Conservation (phyloP, 2,888 invertebrate species). For the Drosophila mimetica region DNA sequence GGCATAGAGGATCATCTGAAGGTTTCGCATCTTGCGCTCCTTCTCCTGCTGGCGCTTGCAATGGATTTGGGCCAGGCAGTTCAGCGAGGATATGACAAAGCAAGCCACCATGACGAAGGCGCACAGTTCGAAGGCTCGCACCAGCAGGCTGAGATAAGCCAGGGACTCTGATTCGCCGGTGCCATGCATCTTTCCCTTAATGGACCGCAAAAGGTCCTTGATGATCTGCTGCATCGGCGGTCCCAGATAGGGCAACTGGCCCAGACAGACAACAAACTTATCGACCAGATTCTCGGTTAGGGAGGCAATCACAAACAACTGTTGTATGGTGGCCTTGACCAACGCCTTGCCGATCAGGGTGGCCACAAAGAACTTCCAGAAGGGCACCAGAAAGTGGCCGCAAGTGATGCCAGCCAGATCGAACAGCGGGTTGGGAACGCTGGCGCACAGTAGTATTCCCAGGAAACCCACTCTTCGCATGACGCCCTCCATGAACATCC, state of each 20-base stretch:
- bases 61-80: slow-evolving; percentile 97
- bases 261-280: slow-evolving; percentile 87
- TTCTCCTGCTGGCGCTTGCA: slow-evolving; percentile 87
- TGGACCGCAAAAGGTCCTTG: slow-evolving; percentile 92
- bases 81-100: slow-evolving; percentile 97
- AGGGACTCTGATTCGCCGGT: slow-evolving; percentile 75
- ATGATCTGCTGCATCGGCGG: slow-evolving; percentile 92
- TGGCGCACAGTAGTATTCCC: slow-evolving; percentile 97
- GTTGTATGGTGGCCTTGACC: slow-evolving; percentile 98
- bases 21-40: neutral
- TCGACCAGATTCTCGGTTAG: slow-evolving; percentile 97
- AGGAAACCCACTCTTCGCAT: slow-evolving; percentile 97
- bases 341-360: slow-evolving; percentile 98
- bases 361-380: slow-evolving; percentile 99
- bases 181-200: slow-evolving; percentile 91
- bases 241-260: slow-evolving; percentile 91
- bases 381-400: slow-evolving; percentile 99
- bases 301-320: slow-evolving; percentile 96
- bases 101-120: slow-evolving; percentile 96
- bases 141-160: slow-evolving; percentile 83
- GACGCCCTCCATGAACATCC: slow-evolving; percentile 92
- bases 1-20: slow-evolving; percentile 17
- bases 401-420: slow-evolving; percentile 99
- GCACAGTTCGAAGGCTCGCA: slow-evolving; percentile 92
- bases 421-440: slow-evolving; percentile 98